A percentile compares a stretch with the other conserved stretches of the same genome.
These are phyloP conservation scores for Diacarnus erythraeanus DNA, from an alignment of 37 sponge, comb jelly and placozoan genomes.

Conservation along the genomic window DNA sequence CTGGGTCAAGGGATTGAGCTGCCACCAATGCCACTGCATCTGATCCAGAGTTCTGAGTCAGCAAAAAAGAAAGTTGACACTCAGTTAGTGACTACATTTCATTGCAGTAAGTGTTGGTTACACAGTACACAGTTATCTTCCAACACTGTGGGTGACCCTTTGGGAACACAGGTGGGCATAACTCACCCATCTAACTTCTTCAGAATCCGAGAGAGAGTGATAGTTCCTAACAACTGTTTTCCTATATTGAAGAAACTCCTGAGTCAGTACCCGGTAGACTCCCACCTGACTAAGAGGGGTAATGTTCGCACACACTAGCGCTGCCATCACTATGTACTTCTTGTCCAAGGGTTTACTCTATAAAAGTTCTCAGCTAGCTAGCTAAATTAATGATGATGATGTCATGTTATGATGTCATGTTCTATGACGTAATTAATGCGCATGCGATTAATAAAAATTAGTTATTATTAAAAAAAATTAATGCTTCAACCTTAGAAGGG, in stretches of 20 bases:
- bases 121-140: background rate
- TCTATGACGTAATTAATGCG: too few species aligned
- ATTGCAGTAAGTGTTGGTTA: too few species aligned
- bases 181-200: conserved; percentile 69
- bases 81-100: background rate
- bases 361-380: too few species aligned
- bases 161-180: background rate
- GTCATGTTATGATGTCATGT: too few species aligned
- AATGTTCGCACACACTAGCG: background rate
- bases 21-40: conserved; percentile 63
- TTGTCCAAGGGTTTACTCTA: too few species aligned
- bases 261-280: conserved; percentile 19
- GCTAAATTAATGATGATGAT: too few species aligned
- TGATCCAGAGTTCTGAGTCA: conserved; percentile 18
- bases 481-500: too few species aligned
- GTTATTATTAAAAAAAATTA: too few species aligned
- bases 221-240: background rate
- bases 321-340: too few species aligned
- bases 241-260: conserved; percentile 31
- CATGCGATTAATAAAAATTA: too few species aligned
- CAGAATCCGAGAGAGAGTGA: conserved; percentile 19
- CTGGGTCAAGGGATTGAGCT: conserved; percentile 14
- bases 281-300: conserved; percentile 12
- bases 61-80: background rate
- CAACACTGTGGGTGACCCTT: too few species aligned